Base-by-base conservation (phyloP, 2,888 invertebrate genomes). In the Phyllotreta cruciferae region DNA sequence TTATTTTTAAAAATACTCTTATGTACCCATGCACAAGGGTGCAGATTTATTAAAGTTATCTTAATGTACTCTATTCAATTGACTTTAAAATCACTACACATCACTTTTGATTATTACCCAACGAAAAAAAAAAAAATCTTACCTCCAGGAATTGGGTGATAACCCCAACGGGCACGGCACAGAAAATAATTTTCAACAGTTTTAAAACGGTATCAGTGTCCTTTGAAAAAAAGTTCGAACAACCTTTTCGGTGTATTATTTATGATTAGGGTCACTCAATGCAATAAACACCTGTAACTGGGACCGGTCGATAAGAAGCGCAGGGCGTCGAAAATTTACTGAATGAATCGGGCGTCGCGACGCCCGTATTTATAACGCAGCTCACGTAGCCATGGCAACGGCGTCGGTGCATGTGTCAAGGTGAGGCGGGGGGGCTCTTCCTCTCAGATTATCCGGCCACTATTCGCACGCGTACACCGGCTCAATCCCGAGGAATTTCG, bases 301-400 rank as follows among this genome's bases (percentile, higher is more conserved):
- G 24, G 24, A 24, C 24, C 24, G 24, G 24, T 24, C 24, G 24
- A 24, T 6, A 35, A 11, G 35, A 11, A 50, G 36, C 45, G 41
- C 8, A 24, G 38, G 24, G 39, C 50, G 50, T 58, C 49, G 52
- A 54, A 69, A 69, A 66, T 66, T 24, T 67, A 77, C 75, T 78
- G 76, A 78, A 77, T 77, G 76, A 71, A 72, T 54, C 1, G 61
- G 64, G 73, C 77, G 75, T 77, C 77, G 73, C 75, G 78, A 77
- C 78, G 78, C 77, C 62, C 66, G 74, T 75, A 77, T 78, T 76
- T 79, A 79, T 77, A 63, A 76, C 69, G 70, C 24, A 24, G 24
- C 73, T 69, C 66, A 56, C 70, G 76, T 78, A 68, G 67, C 72
- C 72, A 75, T 77, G 75, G 75, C 61, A 68, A 78, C 77, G 73